Conservation (phyloP, 2,113 vertebrate species). For the Hippoglossus stenolepis region DNA sequence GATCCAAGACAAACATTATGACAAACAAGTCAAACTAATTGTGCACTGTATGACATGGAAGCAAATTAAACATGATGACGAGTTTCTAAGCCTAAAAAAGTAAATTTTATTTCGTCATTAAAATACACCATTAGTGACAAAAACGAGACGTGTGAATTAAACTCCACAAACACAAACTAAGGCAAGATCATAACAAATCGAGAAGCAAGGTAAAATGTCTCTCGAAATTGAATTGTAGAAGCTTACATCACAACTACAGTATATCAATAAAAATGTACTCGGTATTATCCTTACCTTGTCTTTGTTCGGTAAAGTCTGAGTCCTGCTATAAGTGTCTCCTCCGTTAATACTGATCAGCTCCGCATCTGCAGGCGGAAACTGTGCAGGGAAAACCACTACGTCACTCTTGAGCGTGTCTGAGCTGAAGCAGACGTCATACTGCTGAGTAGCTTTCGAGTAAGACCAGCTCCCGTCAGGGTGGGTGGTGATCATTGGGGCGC, state of each 20-base stretch:
- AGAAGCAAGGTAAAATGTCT: not conserved
- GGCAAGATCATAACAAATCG: not conserved
- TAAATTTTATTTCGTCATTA: too few relatives aligned
- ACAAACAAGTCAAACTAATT: too few relatives aligned
- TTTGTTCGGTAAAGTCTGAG: constrained; percentile 9
- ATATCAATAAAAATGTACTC: not conserved
- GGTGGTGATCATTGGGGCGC: constrained; percentile 14
- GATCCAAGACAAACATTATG: too few relatives aligned
- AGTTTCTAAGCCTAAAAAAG: not conserved
- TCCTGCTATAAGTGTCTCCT: not conserved
- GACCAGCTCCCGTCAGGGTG: constrained; percentile 13
- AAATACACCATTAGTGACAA: too few relatives aligned
- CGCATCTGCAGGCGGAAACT: constrained; percentile 7
- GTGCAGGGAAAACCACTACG: constrained; percentile 3
- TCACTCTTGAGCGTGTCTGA: constrained; percentile 17
- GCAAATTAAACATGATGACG: too few relatives aligned
- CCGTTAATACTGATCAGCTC: constrained; percentile 7
- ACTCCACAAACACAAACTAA: too few relatives aligned
- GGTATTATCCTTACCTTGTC: constrained; percentile 20
- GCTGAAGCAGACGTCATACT: constrained; percentile 16
- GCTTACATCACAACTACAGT: not conserved
- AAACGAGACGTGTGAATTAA: too few relatives aligned
- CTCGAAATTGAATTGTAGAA: not conserved
- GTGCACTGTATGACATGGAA: too few relatives aligned
- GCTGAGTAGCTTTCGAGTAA: constrained; percentile 13